Evolutionary conservation across 2,888 invertebrate genomes (phyloP).

Genomic region (Coelopa pilipes): DNA sequence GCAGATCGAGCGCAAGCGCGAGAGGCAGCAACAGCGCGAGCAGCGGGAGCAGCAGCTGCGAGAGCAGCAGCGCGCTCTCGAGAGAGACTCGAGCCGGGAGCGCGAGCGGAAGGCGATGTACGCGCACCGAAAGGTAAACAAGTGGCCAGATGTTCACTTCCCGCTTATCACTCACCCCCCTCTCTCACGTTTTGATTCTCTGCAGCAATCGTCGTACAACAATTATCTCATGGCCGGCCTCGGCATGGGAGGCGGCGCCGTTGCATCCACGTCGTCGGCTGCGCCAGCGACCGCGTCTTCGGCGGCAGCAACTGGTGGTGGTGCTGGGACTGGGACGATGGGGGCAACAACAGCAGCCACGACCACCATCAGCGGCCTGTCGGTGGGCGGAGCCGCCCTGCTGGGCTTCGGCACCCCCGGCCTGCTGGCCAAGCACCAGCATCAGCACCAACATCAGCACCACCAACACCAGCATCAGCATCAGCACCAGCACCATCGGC

Average conservation of each 20-base stretch:
- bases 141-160: not conserved
- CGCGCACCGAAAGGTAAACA: slow-evolving; percentile 60
- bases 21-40: slow-evolving; percentile 58
- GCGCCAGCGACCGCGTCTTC: slow-evolving; percentile 37
- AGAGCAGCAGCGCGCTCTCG: slow-evolving; percentile 56
- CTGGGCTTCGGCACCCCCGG: slow-evolving; percentile 42
- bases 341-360: slow-evolving; percentile 35
- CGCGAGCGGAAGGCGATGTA: slow-evolving; percentile 59
- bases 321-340: slow-evolving; percentile 42
- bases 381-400: slow-evolving; percentile 36
- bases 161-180: slow-evolving; percentile 5
- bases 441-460: slow-evolving; percentile 45
- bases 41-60: slow-evolving; percentile 53
- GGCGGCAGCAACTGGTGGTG: slow-evolving; percentile 43
- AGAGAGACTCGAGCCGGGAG: slow-evolving; percentile 59
- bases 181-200: slow-evolving; percentile 21
- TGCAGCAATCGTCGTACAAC: slow-evolving; percentile 58
- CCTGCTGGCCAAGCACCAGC: slow-evolving; percentile 50
- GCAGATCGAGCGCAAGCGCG: slow-evolving; percentile 62
- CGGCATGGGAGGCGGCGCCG: slow-evolving; percentile 55
- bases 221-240: slow-evolving; percentile 59
- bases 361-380: slow-evolving; percentile 1
- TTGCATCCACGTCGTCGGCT: slow-evolving; percentile 35
- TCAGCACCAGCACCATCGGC: slow-evolving; percentile 54
- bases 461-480: slow-evolving; percentile 50